A percentile compares a stretch with the other conserved stretches of the same genome.
Conservation (phyloP, 2,797 vertebrate species). For the Myiotriccus ornatus region DNA sequence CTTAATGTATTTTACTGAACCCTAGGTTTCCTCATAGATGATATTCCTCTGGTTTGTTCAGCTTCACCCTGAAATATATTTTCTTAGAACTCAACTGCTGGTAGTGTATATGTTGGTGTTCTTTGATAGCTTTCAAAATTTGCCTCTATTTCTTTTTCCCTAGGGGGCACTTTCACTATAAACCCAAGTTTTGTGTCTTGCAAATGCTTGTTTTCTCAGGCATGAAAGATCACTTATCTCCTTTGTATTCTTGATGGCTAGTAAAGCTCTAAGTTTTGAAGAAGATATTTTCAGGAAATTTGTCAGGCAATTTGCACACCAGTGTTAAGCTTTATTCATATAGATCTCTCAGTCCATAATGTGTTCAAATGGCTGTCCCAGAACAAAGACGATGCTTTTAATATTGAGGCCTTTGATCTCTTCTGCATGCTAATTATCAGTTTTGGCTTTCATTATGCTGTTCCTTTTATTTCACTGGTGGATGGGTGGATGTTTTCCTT, state of each 20-base stretch:
- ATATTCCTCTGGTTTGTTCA: background rate
- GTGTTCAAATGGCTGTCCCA: conserved; percentile 13
- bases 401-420: conserved; percentile 53
- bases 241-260: background rate
- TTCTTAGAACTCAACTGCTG: background rate
- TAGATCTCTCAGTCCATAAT: conserved; percentile 26
- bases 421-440: background rate
- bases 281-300: background rate
- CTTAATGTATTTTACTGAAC: background rate
- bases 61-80: background rate
- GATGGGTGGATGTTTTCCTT: background rate
- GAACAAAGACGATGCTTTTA: conserved; percentile 45
- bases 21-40: background rate
- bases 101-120: background rate
- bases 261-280: background rate
- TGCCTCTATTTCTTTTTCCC: background rate
- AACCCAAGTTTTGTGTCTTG: background rate
- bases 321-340: conserved; percentile 9
- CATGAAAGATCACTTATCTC: background rate
- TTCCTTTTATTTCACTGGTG: conserved; percentile 23
- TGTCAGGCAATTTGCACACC: conserved; percentile 9
- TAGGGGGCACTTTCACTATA: background rate
- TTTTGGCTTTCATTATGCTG: conserved; percentile 19
- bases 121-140: background rate
- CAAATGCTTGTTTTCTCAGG: conserved; percentile 6